Percentiles rank a stretch among this genome's conserved stretches.
These are phyloP conservation scores for Pteropus alecto DNA, from an alignment of 2,113 vertebrate species.

Conservation along the genomic window DNA sequence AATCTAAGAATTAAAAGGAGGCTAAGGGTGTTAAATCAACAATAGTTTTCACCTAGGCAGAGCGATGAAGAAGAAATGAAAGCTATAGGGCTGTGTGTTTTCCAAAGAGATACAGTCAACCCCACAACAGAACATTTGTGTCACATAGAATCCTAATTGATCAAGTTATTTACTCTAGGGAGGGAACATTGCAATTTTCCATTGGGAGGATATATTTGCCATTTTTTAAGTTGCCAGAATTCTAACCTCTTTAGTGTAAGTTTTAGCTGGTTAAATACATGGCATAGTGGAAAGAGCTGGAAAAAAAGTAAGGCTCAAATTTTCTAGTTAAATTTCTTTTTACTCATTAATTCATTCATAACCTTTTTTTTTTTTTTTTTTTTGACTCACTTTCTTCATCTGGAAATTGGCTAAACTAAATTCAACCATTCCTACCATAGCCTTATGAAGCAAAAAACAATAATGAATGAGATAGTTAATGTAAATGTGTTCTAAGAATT, in stretches of 20 bases:
- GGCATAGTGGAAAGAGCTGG: not conserved
- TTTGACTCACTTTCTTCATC: not conserved
- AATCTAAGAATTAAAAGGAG: slow-evolving; percentile 65
- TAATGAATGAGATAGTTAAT: not conserved
- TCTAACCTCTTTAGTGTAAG: not conserved
- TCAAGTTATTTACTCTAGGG: not conserved
- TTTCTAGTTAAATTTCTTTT: not conserved
- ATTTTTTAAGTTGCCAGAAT: not conserved
- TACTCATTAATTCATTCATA: not conserved
- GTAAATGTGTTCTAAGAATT: not conserved
- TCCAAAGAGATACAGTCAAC: slow-evolving; percentile 50
- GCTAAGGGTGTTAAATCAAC: slow-evolving; percentile 75
- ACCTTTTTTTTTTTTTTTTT: not conserved
- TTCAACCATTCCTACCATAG: not conserved
- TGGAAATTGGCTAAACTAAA: not conserved
- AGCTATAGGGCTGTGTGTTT: slow-evolving; percentile 53
- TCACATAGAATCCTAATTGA: slow-evolving; percentile 8
- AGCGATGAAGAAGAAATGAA: slow-evolving; percentile 71
- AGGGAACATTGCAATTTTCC: not conserved
- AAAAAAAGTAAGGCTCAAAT: not conserved
- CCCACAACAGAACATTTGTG: slow-evolving; percentile 44
- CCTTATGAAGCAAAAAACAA: not conserved
- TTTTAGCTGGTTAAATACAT: not conserved
- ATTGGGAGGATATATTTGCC: not conserved
- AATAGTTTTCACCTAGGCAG: slow-evolving; percentile 60